These are phyloP conservation scores for Semaprochilodus insignis DNA, from an alignment of 2,797 vertebrate species.

Conservation along the genomic window DNA sequence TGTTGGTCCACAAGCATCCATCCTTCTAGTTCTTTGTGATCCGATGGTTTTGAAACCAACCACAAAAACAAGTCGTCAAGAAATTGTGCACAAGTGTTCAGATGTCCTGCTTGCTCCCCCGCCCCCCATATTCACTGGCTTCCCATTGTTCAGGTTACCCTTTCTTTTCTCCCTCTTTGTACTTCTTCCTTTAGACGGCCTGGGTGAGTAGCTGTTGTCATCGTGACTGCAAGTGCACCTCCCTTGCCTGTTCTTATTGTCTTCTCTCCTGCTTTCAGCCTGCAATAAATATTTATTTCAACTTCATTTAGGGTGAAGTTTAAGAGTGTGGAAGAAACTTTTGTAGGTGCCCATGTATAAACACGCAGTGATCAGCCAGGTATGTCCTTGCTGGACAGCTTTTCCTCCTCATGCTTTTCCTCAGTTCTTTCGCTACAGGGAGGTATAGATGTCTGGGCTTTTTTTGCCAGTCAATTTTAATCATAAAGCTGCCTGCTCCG, in stretches of 20 bases:
- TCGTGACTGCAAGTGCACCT: conserved; percentile 63
- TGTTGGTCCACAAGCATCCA: conserved; percentile 7
- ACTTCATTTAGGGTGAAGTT: conserved; percentile 11
- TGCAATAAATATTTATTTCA: conserved; percentile 75
- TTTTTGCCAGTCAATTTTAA: conserved; percentile 75
- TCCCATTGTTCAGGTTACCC: conserved; percentile 41
- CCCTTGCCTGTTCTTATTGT: conserved; percentile 14
- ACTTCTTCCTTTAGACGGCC: conserved; percentile 53
- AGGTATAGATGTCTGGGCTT: conserved; percentile 63
- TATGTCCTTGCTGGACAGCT: conserved; percentile 61
- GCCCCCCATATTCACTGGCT: conserved; percentile 34
- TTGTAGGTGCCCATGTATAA: conserved; percentile 26
- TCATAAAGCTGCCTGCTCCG: conserved; percentile 70
- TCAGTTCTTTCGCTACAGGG: conserved; percentile 70
- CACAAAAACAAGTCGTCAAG: conserved; percentile 9
- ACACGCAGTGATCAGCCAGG: conserved; percentile 48
- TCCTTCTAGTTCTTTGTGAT: conserved; percentile 22
- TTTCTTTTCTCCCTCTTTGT: conserved; percentile 50
- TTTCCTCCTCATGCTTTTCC: conserved; percentile 64
- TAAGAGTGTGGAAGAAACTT: conserved; percentile 60
- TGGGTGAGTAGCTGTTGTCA: conserved; percentile 64
- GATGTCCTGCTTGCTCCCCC: conserved; percentile 34
- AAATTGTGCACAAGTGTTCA: conserved; percentile 22
- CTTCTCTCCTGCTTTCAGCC: conserved; percentile 37
- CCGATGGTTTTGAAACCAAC: conserved; percentile 9